Evolutionary conservation across 2,113 vertebrate species (phyloP), one percentile per base, ranked within the genome.

Genomic region (Scatophagus argus): DNA sequence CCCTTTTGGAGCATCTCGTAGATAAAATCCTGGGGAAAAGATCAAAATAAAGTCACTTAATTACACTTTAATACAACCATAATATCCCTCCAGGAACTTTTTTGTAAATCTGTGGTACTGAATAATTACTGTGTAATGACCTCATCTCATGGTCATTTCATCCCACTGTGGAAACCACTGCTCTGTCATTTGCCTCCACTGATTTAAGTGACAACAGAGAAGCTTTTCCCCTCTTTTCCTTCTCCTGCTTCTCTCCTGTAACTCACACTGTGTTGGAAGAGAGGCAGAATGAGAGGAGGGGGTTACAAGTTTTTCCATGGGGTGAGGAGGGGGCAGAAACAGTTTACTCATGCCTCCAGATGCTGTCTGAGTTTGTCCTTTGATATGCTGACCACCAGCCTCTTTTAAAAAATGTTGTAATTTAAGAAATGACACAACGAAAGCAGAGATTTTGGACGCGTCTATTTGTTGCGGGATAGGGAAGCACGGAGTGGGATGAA

Each of bases 361-460:
- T 59, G 62, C 46, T 49, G 13, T 41, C 21, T 71, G 36, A 49
- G 56, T 65, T 52, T 12, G 58, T 69, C 38, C 55, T 83, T 80
- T 83, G 67, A 73, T 85, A 76, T 60, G 41, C 46, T 79, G 78
- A 83, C 77, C 74, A 63, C 62, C 61, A 76, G 81, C 36, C 32
- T 77, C 58, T 62, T 59, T 82, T 84, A 83, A 87, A 76, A 81
- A 36, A 84, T 81, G 47, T n/a, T 74, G 76, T 68, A 88, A 90
- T 75, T 93, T 89, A 77, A 89, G 79, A 87, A 86, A 92, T 81
- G 83, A 94, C 90, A 91, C 88, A 81, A 86, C 76, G 56, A 55
- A 69, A 81, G 68, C 80, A 25, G 78, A 82, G 81, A 89, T 82
- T 75, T 44, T 59, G 85, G 88, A 81, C 67, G 38, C 51, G 32